Conservation (phyloP, 1,140 invertebrate genomes). For the Magallana gigas region DNA sequence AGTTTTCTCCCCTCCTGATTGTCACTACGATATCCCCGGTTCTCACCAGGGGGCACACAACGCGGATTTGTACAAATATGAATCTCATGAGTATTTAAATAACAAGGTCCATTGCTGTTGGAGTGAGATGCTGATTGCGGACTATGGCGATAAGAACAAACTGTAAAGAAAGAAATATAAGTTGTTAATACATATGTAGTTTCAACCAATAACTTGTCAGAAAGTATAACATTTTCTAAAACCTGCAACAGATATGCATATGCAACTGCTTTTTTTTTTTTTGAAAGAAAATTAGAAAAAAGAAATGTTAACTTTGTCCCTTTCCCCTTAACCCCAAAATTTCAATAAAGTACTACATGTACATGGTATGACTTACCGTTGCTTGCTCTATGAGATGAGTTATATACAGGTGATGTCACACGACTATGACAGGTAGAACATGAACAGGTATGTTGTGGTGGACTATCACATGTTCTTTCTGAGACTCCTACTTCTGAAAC, state of each 20-base stretch:
- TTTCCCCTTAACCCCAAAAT: not conserved
- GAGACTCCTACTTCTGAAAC: constrained; percentile 17
- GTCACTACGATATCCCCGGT: constrained; percentile 26
- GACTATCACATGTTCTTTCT: constrained; percentile 11
- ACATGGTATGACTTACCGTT: not conserved
- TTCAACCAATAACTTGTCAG: no score
- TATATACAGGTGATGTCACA: not conserved
- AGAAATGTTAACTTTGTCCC: no score
- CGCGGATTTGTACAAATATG: constrained; percentile 37
- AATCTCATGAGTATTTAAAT: constrained; percentile 33
- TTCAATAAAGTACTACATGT: not conserved
- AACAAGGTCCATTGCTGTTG: constrained; percentile 22
- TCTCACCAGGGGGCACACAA: constrained; percentile 16
- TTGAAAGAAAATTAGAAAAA: no score
- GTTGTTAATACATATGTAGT: not conserved
- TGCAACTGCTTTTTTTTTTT: no score
- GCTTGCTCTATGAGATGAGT: not conserved
- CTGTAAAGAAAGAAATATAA: constrained; percentile 44
- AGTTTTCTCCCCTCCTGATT: constrained; percentile 22
- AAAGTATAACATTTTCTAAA: no score
- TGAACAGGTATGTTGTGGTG: not conserved
- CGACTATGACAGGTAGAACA: not conserved
- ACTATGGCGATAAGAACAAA: constrained; percentile 53
- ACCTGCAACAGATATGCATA: no score
- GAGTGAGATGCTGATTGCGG: constrained; percentile 45